Evolutionary conservation across 2,113 vertebrate genomes (phyloP).

Genomic region (Odontophorus gujanensis): DNA sequence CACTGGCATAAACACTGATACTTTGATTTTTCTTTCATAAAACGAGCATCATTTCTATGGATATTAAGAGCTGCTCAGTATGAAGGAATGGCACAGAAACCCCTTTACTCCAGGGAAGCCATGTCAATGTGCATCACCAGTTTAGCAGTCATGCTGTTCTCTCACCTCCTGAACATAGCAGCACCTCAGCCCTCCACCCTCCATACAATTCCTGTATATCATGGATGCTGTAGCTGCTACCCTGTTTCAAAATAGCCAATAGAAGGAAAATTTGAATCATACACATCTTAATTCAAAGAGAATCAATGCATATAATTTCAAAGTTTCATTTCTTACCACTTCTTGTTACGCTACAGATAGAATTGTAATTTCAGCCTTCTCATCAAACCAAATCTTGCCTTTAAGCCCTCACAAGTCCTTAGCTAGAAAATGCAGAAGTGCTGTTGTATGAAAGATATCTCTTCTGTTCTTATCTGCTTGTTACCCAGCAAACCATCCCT

Average conservation of each 20-base stretch:
- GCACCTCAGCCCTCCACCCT: background rate
- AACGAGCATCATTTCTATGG: background rate
- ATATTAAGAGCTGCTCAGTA: background rate
- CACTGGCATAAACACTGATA: background rate
- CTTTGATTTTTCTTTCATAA: background rate
- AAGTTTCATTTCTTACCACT: conserved; percentile 4
- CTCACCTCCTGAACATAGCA: background rate
- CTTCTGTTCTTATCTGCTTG: background rate
- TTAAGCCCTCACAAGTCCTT: background rate
- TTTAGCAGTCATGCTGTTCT: fast-evolving
- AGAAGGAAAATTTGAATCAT: background rate
- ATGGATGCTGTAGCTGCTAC: background rate
- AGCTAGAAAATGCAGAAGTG: background rate
- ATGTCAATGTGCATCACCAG: background rate
- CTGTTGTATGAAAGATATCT: background rate
- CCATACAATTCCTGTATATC: background rate
- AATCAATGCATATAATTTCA: background rate
- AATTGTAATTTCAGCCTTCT: background rate
- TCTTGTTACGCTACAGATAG: background rate
- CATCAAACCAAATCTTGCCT: background rate
- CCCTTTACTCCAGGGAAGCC: background rate
- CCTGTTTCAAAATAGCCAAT: background rate
- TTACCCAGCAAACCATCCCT: background rate
- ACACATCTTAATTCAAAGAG: background rate
- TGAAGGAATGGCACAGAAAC: background rate